Evolutionary conservation across 2,113 vertebrate species (phyloP).

Genomic region (Oncorhynchus nerka): DNA sequence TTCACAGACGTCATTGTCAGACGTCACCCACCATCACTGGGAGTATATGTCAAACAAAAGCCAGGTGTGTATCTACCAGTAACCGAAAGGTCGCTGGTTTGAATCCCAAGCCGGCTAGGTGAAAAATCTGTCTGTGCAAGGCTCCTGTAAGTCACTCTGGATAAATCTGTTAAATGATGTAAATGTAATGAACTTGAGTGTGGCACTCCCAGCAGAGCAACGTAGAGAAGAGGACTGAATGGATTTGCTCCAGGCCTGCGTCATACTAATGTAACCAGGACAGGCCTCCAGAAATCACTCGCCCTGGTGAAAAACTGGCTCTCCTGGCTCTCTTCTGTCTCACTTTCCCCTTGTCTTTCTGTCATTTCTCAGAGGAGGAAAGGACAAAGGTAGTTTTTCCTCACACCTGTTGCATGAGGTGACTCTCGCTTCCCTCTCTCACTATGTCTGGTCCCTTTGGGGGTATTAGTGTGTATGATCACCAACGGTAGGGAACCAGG

Average conservation of each 20-base stretch:
- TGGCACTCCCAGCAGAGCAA: slow-evolving; percentile 41
- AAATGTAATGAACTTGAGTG: not conserved
- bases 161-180: not conserved
- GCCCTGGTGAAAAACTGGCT: slow-evolving; percentile 37
- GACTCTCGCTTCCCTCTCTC: not conserved
- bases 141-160: too few relatives aligned
- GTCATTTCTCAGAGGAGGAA: not conserved
- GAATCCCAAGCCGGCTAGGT: too few relatives aligned
- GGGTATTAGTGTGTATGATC: slow-evolving; percentile 1
- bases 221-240: slow-evolving; percentile 23
- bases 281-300: slow-evolving; percentile 60
- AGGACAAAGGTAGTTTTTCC: not conserved
- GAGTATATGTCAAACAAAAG: slow-evolving; percentile 36
- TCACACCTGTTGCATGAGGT: not conserved
- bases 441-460: not conserved
- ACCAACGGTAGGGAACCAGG: slow-evolving; percentile 24
- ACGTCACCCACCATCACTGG: slow-evolving; percentile 30
- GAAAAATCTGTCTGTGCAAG: too few relatives aligned
- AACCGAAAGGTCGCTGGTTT: too few relatives aligned
- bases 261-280: slow-evolving; percentile 39
- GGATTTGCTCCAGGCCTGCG: slow-evolving; percentile 49
- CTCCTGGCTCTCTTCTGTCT: not conserved
- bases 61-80: not conserved
- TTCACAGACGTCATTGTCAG: slow-evolving; percentile 37
- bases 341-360: not conserved